Evolutionary conservation across 1,140 invertebrate species (phyloP).

Genomic region (Aethina tumida): DNA sequence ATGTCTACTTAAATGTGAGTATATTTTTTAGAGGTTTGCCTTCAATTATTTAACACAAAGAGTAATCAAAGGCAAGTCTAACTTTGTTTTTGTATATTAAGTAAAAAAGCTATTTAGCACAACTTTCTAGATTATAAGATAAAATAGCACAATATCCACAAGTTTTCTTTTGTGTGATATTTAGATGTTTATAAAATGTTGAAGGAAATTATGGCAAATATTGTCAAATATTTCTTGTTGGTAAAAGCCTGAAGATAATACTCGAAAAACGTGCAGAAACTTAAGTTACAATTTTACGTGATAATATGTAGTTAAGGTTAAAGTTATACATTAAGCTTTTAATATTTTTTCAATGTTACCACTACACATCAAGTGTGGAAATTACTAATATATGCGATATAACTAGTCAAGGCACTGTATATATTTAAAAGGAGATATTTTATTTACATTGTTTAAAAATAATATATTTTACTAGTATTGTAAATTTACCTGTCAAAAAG

Average conservation of each 20-base stretch:
- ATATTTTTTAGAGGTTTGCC: too few relatives aligned
- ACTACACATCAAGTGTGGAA: constrained; percentile 23
- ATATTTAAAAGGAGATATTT: constrained; percentile 28
- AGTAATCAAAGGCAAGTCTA: too few relatives aligned
- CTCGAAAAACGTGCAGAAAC: constrained; percentile 21
- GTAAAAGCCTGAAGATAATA: constrained; percentile 24
- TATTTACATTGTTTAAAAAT: constrained; percentile 27
- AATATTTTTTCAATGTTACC: constrained; percentile 32
- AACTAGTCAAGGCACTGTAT: constrained; percentile 33
- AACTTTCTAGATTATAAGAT: too few relatives aligned
- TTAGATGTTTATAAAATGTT: too few relatives aligned
- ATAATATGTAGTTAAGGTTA: constrained; percentile 23
- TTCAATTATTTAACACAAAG: too few relatives aligned
- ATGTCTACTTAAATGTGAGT: too few relatives aligned
- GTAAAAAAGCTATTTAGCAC: too few relatives aligned
- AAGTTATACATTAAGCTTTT: constrained; percentile 24
- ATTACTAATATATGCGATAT: constrained; percentile 28
- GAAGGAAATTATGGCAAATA: constrained; percentile 2
- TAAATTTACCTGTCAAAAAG: constrained; percentile 18
- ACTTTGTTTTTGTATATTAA: too few relatives aligned
- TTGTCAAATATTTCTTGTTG: constrained; percentile 1
- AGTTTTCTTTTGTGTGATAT: too few relatives aligned
- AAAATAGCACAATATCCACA: too few relatives aligned
- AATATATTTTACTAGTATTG: constrained; percentile 25
- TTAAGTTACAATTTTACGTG: constrained; percentile 21